phyloP scores from a whole-genome alignment of 2,113 vertebrate species.

The Tiliqua scincoides region DNA sequence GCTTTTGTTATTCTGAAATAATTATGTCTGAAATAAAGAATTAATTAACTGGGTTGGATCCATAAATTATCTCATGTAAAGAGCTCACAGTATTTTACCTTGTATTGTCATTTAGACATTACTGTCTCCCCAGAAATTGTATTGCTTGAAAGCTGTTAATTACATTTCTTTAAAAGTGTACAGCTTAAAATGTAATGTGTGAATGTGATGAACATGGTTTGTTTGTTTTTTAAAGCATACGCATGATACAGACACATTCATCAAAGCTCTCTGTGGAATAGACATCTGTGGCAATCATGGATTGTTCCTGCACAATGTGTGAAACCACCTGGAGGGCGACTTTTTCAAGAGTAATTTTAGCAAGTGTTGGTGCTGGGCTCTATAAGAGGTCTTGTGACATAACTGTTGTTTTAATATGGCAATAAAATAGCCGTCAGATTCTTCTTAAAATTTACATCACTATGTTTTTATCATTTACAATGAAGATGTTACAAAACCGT shows the following conservation, averaged over 20 bases:
- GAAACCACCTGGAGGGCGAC: neutral
- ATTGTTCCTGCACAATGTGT: neutral
- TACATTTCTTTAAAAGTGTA: neutral
- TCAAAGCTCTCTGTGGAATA: neutral
- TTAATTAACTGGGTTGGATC: constrained; percentile 22
- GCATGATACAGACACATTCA: neutral
- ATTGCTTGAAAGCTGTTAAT: neutral
- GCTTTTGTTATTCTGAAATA: constrained; percentile 23
- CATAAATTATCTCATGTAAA: constrained; percentile 5
- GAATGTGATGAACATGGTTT: neutral
- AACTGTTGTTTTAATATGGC: neutral
- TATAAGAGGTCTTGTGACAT: neutral
- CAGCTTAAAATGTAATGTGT: neutral
- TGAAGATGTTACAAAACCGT: neutral
- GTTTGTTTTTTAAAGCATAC: neutral
- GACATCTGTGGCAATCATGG: neutral
- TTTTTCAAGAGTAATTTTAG: neutral
- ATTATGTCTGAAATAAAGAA: constrained; percentile 26
- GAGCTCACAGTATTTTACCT: neutral
- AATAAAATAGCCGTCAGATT: neutral
- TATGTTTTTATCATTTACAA: neutral
- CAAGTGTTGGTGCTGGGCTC: neutral
- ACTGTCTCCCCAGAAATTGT: neutral
- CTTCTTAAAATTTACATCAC: neutral
- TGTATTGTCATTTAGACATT: neutral